These are phyloP conservation scores for Diploscapter pachys DNA, from an alignment of 1,140 invertebrate species.

Conservation along the genomic window DNA sequence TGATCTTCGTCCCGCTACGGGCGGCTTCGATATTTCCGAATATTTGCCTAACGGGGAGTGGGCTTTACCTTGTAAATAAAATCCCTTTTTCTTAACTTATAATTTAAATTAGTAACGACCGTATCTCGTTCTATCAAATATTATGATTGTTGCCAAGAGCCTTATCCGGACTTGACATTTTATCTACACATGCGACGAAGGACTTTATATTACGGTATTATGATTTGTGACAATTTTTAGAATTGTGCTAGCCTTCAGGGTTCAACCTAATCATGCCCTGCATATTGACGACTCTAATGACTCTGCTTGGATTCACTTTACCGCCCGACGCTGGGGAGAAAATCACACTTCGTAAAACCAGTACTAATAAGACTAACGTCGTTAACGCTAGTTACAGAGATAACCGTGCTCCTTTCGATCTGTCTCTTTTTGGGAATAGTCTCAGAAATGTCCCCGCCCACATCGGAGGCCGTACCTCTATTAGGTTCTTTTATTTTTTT, in stretches of 20 bases:
- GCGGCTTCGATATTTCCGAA: constrained; percentile 64
- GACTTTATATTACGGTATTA: constrained; percentile 91
- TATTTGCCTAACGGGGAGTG: constrained; percentile 97
- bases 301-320: constrained; percentile 92
- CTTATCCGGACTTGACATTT: constrained; percentile 80
- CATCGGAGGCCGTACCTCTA: constrained; percentile 91
- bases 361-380: constrained; percentile 1
- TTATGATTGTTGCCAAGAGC: constrained; percentile 49
- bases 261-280: constrained; percentile 98
- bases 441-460: constrained; percentile 80
- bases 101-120: constrained; percentile 46
- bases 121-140: constrained; percentile 56
- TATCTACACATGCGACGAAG: constrained; percentile 91
- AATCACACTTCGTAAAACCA: constrained; percentile 78
- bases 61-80: constrained; percentile 65
- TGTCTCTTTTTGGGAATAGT: constrained; percentile 62
- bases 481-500: constrained; percentile 71
- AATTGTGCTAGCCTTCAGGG: constrained; percentile 31
- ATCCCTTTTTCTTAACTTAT: no score
- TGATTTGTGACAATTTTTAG: constrained; percentile 42
- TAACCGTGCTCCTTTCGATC: constrained; percentile 68
- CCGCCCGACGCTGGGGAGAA: constrained; percentile 99
- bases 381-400: constrained; percentile 73
- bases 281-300: constrained; percentile 97
- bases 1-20: constrained; percentile 75